These are phyloP conservation scores for Phrynocephalus vlangalii DNA, from an alignment of 2,797 vertebrate genomes.

Conservation along the genomic window DNA sequence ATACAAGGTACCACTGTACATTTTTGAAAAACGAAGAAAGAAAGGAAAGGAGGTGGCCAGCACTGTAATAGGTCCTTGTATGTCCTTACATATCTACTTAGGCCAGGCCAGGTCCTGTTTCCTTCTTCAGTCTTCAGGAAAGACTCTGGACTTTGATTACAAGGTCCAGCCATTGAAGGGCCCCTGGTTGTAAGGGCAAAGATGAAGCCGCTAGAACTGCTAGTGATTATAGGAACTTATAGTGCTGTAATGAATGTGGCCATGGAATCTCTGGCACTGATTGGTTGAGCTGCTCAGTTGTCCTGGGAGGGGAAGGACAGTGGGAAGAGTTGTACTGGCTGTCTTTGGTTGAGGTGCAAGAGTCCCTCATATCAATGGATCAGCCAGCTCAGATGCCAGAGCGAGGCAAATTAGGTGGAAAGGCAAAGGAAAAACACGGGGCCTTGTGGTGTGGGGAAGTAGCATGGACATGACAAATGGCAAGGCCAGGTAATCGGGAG, in stretches of 20 bases:
- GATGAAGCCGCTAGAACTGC: neutral
- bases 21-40: no score
- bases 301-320: neutral
- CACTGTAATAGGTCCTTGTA: no score
- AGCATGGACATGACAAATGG: neutral
- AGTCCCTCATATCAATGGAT: no score
- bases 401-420: no score
- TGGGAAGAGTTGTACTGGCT: neutral
- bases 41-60: no score
- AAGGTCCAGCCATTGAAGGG: neutral
- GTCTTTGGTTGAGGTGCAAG: neutral
- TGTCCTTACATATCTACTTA: no score
- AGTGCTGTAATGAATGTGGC: neutral
- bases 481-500: no score
- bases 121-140: no score
- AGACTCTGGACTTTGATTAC: neutral
- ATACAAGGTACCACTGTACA: no score
- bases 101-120: no score
- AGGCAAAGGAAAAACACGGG: neutral
- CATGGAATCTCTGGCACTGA: neutral
- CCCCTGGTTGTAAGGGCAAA: neutral
- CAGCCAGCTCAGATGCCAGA: neutral
- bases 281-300: neutral
- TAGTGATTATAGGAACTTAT: neutral
- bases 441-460: neutral